phyloP scores from a whole-genome alignment of 2,797 vertebrate species.

The Sardinella longiceps region DNA sequence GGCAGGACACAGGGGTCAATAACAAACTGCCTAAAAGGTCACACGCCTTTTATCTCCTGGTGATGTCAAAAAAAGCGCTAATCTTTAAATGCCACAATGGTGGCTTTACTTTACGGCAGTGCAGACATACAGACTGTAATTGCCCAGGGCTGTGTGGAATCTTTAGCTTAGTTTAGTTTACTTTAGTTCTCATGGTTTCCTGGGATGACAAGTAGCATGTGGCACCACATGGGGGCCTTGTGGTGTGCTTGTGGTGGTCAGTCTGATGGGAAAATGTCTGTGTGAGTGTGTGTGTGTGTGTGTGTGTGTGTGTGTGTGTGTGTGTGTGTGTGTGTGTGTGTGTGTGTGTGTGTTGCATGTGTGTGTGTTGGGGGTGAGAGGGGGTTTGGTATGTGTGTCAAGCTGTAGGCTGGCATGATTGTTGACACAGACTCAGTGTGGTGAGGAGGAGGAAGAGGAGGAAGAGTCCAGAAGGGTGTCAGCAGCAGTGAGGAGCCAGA shows the following conservation, averaged over 20 bases:
- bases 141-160: background rate
- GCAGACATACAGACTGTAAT: background rate
- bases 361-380: slow-evolving; percentile 53
- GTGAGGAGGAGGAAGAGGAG: background rate
- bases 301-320: background rate
- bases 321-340: no score
- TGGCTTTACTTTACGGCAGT: background rate
- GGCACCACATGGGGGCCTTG: no score
- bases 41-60: background rate
- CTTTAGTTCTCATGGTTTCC: no score
- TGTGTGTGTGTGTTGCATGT: no score
- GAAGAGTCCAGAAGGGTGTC: slow-evolving; percentile 16
- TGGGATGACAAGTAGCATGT: no score
- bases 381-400: slow-evolving; percentile 44
- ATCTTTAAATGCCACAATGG: slow-evolving; percentile 15
- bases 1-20: background rate
- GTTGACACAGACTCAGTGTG: background rate
- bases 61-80: slow-evolving; percentile 10
- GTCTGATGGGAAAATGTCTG: no score
- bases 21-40: slow-evolving; percentile 8
- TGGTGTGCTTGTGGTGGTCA: no score
- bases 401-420: background rate
- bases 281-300: background rate
- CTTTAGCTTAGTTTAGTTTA: no score
- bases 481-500: slow-evolving; percentile 45